A percentile compares a stretch with the other conserved stretches of the same genome.
phyloP scores from a whole-genome alignment of 2,797 vertebrate species.

The Sorex maritimensis region DNA sequence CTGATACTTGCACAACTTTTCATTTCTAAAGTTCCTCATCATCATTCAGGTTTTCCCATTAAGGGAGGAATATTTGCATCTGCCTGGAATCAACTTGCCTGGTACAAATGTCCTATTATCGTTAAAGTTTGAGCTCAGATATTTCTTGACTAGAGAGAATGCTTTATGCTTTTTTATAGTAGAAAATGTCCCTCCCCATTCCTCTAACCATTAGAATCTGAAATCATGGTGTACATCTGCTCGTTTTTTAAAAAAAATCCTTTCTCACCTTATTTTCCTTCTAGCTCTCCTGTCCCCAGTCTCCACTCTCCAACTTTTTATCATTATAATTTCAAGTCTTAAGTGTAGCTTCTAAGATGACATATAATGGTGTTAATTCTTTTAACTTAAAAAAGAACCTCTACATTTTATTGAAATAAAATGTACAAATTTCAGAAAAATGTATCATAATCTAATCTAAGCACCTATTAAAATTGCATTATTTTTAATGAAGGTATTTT shows the following conservation, averaged over 20 bases:
- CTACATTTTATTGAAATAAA: conserved; percentile 16
- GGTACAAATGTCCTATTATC: not conserved
- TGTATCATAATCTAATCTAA: conserved; percentile 40
- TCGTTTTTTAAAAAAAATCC: not conserved
- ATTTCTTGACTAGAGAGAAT: conserved; percentile 14
- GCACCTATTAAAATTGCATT: conserved; percentile 29
- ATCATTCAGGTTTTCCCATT: not conserved
- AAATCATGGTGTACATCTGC: conserved; percentile 14
- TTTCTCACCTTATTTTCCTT: not conserved
- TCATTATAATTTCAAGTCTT: not conserved
- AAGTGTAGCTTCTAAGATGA: not conserved
- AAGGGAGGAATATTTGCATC: not conserved
- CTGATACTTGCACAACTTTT: not conserved
- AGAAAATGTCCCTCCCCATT: not conserved
- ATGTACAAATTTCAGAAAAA: not conserved
- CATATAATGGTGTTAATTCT: not conserved
- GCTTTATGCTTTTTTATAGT: not conserved
- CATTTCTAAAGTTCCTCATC: not conserved
- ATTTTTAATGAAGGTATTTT: conserved; percentile 1
- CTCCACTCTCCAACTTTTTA: conserved; percentile 14
- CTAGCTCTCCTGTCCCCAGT: not conserved
- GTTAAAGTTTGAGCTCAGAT: not conserved
- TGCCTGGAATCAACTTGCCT: conserved; percentile 25
- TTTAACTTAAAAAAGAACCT: conserved; percentile 19
- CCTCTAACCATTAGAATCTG: not conserved